A percentile compares a stretch with the other conserved stretches of the same genome.
Conservation (phyloP, 2,113 vertebrate genomes). For the Catharus bicknelli region DNA sequence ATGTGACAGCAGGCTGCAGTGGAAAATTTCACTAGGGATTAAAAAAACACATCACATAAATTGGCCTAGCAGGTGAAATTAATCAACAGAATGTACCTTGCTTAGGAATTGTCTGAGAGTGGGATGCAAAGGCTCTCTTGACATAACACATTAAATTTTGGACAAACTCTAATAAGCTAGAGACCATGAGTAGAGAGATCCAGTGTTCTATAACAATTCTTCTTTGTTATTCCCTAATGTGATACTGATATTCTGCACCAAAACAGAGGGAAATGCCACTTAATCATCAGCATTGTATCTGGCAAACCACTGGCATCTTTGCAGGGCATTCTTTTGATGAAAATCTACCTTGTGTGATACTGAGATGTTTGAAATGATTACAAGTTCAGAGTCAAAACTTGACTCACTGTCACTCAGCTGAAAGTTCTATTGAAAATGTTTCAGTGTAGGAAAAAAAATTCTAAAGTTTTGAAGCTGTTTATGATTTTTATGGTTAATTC, state of each 20-base stretch:
- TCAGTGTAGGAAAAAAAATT: background rate
- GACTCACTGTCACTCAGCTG: background rate
- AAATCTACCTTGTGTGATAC: background rate
- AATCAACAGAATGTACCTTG: background rate
- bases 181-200: background rate
- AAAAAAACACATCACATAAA: background rate
- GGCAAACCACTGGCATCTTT: background rate
- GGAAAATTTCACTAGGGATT: background rate
- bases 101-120: background rate
- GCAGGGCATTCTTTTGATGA: background rate
- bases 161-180: background rate
- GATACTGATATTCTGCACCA: background rate
- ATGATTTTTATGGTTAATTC: background rate
- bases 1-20: background rate
- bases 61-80: background rate
- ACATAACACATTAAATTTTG: background rate
- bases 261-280: background rate
- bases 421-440: background rate
- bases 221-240: background rate
- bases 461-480: background rate
- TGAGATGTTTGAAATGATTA: background rate
- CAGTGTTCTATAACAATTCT: background rate
- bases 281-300: background rate
- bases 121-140: background rate
- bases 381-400: background rate